Conservation (phyloP, 2,797 vertebrate species). For the Acanthiza pusilla region DNA sequence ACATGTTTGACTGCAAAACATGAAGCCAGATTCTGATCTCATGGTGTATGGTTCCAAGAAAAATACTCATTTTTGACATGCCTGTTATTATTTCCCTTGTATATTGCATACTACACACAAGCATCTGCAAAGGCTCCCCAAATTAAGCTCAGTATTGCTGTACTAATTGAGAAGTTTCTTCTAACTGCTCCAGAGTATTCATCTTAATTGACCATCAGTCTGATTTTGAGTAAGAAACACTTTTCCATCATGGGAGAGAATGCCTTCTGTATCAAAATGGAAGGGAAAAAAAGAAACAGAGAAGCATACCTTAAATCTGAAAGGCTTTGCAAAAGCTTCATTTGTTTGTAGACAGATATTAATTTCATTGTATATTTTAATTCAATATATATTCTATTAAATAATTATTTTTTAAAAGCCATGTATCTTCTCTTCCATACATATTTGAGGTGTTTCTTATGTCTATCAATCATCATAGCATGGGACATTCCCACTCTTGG, state of each 20-base stretch:
- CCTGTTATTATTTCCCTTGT: slow-evolving; percentile 44
- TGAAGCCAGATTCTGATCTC: slow-evolving; percentile 60
- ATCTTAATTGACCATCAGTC: not conserved
- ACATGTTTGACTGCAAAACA: slow-evolving; percentile 4
- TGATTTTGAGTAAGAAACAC: not conserved
- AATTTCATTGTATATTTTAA: not conserved
- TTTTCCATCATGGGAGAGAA: not conserved
- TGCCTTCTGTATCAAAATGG: not conserved
- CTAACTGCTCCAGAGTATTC: not conserved
- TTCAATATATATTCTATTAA: not conserved
- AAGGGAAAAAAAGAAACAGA: fast-evolving
- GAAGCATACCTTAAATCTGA: not conserved
- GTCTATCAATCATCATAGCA: not conserved
- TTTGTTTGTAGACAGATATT: not conserved
- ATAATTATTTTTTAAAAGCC: not conserved
- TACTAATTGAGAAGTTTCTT: not conserved
- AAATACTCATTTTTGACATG: slow-evolving; percentile 39
- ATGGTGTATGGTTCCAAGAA: slow-evolving; percentile 28
- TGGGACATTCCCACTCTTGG: not conserved
- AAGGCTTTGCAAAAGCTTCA: not conserved
- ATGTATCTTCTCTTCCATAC: not conserved
- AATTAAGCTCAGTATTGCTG: not conserved
- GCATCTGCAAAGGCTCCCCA: slow-evolving; percentile 21
- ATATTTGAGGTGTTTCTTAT: not conserved
- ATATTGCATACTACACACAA: slow-evolving; percentile 36